These are phyloP conservation scores for Bradypodion pumilum DNA, from an alignment of 2,797 vertebrate species.

Conservation along the genomic window DNA sequence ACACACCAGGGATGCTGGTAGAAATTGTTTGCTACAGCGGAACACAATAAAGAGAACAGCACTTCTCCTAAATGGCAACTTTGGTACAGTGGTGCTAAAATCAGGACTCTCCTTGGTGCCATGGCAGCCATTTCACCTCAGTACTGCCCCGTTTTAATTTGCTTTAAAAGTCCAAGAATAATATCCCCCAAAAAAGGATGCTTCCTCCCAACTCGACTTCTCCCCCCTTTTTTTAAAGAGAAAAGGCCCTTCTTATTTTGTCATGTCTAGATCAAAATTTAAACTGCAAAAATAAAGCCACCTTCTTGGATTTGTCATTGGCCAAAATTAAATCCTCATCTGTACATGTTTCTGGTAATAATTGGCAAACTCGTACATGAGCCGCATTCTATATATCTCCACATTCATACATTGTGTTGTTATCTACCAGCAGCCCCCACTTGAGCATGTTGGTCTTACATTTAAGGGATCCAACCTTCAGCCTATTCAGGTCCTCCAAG, in stretches of 20 bases:
- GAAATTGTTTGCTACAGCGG: constrained; percentile 82
- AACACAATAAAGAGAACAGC: constrained; percentile 82
- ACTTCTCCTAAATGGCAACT: constrained; percentile 82
- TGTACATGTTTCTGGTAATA: no score
- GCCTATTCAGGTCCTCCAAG: no score
- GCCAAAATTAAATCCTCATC: no score
- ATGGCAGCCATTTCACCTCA: constrained; percentile 64
- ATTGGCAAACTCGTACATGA: no score
- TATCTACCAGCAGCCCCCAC: no score
- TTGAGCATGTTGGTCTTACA: no score
- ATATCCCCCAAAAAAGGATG: background rate
- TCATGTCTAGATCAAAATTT: no score
- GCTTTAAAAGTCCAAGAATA: constrained; percentile 75
- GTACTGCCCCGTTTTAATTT: constrained; percentile 75
- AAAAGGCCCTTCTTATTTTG: background rate
- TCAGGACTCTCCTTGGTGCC: constrained; percentile 72
- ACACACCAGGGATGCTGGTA: constrained; percentile 81
- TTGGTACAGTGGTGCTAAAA: constrained; percentile 79
- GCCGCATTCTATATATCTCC: no score
- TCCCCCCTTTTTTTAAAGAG: background rate
- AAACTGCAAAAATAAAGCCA: no score
- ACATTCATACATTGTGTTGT: no score
- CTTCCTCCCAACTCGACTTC: background rate
- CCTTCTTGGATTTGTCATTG: no score
- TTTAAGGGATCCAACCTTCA: no score